Conservation (phyloP, 2,888 invertebrate genomes). For the Acanthacorydalis orientalis region DNA sequence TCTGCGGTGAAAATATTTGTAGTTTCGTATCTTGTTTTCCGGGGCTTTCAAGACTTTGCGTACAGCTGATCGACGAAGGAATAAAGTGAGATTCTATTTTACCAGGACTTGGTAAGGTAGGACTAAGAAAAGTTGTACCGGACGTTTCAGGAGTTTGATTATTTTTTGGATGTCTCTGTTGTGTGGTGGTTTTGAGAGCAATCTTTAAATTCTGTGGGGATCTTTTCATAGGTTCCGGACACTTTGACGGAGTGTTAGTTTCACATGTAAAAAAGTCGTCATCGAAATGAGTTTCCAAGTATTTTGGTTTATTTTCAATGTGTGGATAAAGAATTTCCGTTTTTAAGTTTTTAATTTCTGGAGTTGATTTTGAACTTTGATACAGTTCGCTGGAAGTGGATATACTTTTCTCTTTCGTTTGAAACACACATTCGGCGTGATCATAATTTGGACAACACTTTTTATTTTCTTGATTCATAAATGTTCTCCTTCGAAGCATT, state of each 20-base stretch:
- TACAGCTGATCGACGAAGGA: no score
- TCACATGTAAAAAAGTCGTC: slow-evolving; percentile 9
- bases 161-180: not conserved
- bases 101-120: not conserved
- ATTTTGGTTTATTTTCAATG: slow-evolving; percentile 17
- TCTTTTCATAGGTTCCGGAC: not conserved
- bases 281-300: slow-evolving; percentile 25
- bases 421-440: slow-evolving; percentile 16
- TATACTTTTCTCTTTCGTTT: slow-evolving; percentile 2
- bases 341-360: slow-evolving; percentile 1
- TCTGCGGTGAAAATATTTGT: slow-evolving; percentile 7
- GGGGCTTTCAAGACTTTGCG: not conserved
- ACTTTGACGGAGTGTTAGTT: not conserved
- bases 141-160: not conserved
- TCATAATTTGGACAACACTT: slow-evolving; percentile 18
- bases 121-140: not conserved
- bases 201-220: no score
- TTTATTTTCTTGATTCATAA: slow-evolving; percentile 5
- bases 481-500: not conserved
- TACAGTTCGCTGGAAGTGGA: slow-evolving; percentile 12
- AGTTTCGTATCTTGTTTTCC: not conserved
- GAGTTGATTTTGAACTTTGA: slow-evolving; percentile 11
- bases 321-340: not conserved
- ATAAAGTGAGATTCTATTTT: not conserved
- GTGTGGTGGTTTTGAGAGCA: not conserved